Conservation (phyloP, 1,140 invertebrate genomes). For the Nephila pilipes region DNA sequence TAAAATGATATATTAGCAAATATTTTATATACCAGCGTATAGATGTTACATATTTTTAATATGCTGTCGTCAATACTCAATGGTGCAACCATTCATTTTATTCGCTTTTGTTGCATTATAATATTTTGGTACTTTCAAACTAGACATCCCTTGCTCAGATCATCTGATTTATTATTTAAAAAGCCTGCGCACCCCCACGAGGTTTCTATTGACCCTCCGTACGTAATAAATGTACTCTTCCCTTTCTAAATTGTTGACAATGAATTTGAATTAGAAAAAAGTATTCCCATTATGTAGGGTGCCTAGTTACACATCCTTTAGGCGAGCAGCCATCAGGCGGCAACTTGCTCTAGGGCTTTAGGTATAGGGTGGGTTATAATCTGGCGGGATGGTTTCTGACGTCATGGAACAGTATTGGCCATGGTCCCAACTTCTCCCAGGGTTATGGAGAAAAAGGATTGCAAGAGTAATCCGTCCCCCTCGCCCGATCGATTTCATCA, state of each 20-base stretch:
- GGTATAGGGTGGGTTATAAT: neutral
- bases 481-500: slow-evolving; percentile 48
- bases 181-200: neutral
- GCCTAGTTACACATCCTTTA: neutral
- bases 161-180: neutral
- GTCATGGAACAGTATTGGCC: slow-evolving; percentile 16
- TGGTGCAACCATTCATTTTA: no score
- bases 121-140: no score
- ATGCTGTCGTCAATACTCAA: no score
- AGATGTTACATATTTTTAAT: no score
- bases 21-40: no score
- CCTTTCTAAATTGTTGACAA: slow-evolving; percentile 19
- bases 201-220: neutral
- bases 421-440: neutral
- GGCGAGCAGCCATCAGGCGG: neutral
- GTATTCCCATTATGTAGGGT: neutral
- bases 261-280: slow-evolving; percentile 50
- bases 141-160: no score
- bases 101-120: no score
- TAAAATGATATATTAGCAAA: no score
- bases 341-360: slow-evolving; percentile 12
- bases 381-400: slow-evolving; percentile 32
- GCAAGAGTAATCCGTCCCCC: neutral
- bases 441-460: neutral
- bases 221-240: neutral